A percentile compares a stretch with the other conserved stretches of the same genome.
phyloP scores from a whole-genome alignment of 2,797 vertebrate genomes.

The Chlorospingus flavigularis region DNA sequence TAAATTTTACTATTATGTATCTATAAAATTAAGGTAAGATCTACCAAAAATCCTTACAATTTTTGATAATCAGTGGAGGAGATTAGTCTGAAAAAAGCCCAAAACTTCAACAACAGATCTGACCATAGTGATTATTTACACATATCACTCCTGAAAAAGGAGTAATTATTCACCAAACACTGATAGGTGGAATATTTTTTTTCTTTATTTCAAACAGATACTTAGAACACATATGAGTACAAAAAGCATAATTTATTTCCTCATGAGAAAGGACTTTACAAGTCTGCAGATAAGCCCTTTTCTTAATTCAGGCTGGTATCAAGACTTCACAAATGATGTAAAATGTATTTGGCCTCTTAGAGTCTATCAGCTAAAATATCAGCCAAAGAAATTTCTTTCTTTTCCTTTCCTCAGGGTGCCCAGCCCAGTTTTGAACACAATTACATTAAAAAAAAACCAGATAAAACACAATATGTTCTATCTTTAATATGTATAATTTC shows the following conservation, averaged over 20 bases:
- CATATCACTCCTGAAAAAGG: neutral
- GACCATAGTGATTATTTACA: neutral
- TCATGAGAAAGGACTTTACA: neutral
- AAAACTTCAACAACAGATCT: neutral
- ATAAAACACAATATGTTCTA: neutral
- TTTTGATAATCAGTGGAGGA: neutral
- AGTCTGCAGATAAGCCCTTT: neutral
- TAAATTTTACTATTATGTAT: neutral
- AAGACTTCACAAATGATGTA: neutral
- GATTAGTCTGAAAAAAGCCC: neutral
- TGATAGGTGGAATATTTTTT: neutral
- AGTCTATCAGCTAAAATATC: neutral
- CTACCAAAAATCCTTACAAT: neutral
- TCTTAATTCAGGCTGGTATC: neutral
- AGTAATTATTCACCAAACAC: neutral
- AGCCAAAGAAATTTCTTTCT: constrained; percentile 20
- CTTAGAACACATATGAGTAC: neutral
- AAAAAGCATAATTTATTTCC: neutral
- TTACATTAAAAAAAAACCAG: neutral
- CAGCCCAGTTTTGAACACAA: neutral
- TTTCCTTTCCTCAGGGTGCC: neutral
- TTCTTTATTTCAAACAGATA: neutral
- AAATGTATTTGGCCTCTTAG: constrained; percentile 38
- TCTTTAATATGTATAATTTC: neutral
- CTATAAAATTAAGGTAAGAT: neutral